A percentile compares a stretch with the other conserved stretches of the same genome.
Evolutionary conservation across 2,888 invertebrate genomes (phyloP).

Genomic region (Steinernema hermaphroditum): DNA sequence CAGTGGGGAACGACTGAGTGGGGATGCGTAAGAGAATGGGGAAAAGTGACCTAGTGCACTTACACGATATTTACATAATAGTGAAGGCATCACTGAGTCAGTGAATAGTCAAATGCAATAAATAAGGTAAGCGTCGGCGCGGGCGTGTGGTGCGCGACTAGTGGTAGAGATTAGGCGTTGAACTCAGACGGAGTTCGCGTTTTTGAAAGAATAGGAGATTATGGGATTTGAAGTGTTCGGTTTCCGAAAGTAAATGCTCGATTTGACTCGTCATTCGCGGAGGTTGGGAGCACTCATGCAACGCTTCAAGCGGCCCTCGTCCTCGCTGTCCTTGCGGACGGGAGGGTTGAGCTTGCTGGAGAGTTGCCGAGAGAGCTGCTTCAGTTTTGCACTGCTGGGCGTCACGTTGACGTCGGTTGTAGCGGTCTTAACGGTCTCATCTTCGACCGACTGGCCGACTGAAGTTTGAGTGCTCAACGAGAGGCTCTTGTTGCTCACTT

Average conservation of each 20-base stretch:
- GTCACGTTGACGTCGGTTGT: constrained; percentile 36
- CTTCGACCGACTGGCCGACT: constrained; percentile 34
- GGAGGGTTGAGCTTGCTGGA: constrained; percentile 35
- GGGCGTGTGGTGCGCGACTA: background rate
- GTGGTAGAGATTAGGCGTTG: background rate
- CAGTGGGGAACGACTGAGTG: background rate
- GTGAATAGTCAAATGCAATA: constrained; percentile 25
- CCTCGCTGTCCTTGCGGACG: background rate
- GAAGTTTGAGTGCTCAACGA: constrained; percentile 41
- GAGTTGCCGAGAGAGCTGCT: constrained; percentile 34
- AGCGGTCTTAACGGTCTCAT: constrained; percentile 24
- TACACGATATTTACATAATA: constrained; percentile 20
- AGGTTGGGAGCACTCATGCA: constrained; percentile 37
- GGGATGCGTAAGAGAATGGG: background rate
- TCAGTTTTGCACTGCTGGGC: constrained; percentile 38
- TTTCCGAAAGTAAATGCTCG: background rate
- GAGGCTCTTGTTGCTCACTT: constrained; percentile 42
- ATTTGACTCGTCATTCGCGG: constrained; percentile 23
- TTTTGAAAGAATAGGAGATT: background rate
- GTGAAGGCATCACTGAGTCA: constrained; percentile 25
- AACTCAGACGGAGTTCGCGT: constrained; percentile 11
- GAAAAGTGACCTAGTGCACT: constrained; percentile 21
- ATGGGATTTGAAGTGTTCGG: background rate
- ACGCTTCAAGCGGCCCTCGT: constrained; percentile 34
- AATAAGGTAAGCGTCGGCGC: constrained; percentile 20